Conservation (phyloP, 2,797 vertebrate species). For the Neomorphus geoffroyi region DNA sequence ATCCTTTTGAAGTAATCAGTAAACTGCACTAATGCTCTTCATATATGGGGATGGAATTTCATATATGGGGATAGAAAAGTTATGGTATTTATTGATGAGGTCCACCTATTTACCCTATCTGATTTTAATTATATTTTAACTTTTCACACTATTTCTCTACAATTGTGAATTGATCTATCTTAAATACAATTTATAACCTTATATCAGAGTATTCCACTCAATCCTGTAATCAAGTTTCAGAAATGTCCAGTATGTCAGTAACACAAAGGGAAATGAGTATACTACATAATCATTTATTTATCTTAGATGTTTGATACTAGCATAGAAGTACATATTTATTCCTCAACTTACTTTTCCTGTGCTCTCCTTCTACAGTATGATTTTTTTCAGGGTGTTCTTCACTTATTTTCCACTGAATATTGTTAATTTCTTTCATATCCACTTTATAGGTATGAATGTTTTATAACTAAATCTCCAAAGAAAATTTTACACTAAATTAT, state of each 20-base stretch:
- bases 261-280: neutral
- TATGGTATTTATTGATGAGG: neutral
- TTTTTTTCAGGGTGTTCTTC: neutral
- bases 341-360: neutral
- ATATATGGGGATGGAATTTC: neutral
- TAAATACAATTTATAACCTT: neutral
- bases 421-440: neutral
- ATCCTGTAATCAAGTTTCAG: neutral
- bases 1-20: neutral
- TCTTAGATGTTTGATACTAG: neutral
- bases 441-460: neutral
- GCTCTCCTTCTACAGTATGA: neutral
- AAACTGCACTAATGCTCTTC: neutral
- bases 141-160: neutral
- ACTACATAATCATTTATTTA: fast-evolving
- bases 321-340: neutral
- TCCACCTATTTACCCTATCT: neutral
- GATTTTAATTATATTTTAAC: neutral
- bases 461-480: neutral
- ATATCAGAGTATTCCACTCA: neutral
- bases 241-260: neutral
- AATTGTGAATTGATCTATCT: neutral
- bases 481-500: neutral
- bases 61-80: neutral
- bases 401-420: neutral